These are phyloP conservation scores for Megaceryle maxima DNA, from an alignment of 2,113 vertebrate genomes.

Conservation along the genomic window DNA sequence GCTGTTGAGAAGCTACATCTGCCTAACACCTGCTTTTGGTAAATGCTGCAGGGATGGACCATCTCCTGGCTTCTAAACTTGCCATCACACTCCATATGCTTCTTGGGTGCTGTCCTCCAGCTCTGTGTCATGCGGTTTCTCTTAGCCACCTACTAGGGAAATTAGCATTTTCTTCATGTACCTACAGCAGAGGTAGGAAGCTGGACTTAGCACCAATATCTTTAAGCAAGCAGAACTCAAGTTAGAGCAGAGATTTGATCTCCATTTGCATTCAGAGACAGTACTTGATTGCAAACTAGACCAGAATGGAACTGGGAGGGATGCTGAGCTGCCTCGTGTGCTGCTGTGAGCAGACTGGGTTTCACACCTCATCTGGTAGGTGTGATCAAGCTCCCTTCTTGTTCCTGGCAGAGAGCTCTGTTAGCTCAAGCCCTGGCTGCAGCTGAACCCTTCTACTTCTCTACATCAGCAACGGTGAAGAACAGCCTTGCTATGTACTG, in stretches of 20 bases:
- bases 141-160: not conserved
- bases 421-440: not conserved
- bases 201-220: not conserved
- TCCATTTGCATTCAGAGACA: slow-evolving; percentile 12
- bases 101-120: not conserved
- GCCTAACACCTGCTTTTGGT: not conserved
- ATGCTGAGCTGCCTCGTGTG: not conserved
- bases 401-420: not conserved
- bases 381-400: not conserved
- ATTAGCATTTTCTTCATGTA: not conserved
- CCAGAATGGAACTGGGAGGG: not conserved
- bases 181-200: slow-evolving; percentile 2
- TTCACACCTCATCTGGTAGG: not conserved
- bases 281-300: not conserved
- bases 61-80: not conserved
- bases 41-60: not conserved
- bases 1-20: not conserved
- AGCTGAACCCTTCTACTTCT: not conserved
- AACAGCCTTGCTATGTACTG: not conserved
- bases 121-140: not conserved
- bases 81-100: not conserved
- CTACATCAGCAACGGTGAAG: not conserved
- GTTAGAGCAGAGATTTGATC: not conserved
- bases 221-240: not conserved
- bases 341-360: not conserved